phyloP scores from a whole-genome alignment of 64 coral and sea anemone genomes.

The Astreopora myriophthalma region DNA sequence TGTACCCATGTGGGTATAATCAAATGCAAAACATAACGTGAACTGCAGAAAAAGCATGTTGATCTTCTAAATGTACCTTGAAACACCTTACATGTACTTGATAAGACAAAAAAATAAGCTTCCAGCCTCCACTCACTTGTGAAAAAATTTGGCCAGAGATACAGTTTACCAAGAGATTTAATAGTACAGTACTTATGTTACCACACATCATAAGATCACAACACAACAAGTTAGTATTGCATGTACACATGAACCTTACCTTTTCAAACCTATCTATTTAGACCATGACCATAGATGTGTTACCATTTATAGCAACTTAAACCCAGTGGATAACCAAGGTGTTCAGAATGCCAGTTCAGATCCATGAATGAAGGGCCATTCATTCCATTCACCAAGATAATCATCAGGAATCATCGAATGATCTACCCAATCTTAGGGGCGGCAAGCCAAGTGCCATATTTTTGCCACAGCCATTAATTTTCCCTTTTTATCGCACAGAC shows the following conservation, averaged over 20 bases:
- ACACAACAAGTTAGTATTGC: background rate
- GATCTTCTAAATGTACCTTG: too few relatives aligned
- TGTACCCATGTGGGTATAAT: too few relatives aligned
- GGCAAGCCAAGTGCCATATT: conserved; percentile 53
- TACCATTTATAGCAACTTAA: background rate
- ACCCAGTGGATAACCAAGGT: conserved; percentile 47
- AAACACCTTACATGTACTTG: too few relatives aligned
- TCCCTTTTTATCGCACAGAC: conserved; percentile 37
- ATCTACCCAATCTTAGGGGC: conserved; percentile 43
- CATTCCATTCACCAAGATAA: conserved; percentile 20
- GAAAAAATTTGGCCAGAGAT: too few relatives aligned
- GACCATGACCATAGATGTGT: conserved; percentile 34
- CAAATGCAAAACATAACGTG: too few relatives aligned
- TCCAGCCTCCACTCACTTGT: too few relatives aligned
- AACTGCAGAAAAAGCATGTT: too few relatives aligned
- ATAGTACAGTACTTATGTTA: background rate
- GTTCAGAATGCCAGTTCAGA: conserved; percentile 27
- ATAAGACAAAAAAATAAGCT: too few relatives aligned
- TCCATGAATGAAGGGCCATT: background rate
- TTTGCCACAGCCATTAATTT: conserved; percentile 47
- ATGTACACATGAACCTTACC: conserved; percentile 34
- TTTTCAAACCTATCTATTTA: conserved; percentile 48
- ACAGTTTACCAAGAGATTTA: too few relatives aligned
- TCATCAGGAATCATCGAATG: conserved; percentile 35
- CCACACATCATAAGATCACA: background rate